Conservation (phyloP, 2,888 invertebrate species). For the Cryptophagus acutangulus region DNA sequence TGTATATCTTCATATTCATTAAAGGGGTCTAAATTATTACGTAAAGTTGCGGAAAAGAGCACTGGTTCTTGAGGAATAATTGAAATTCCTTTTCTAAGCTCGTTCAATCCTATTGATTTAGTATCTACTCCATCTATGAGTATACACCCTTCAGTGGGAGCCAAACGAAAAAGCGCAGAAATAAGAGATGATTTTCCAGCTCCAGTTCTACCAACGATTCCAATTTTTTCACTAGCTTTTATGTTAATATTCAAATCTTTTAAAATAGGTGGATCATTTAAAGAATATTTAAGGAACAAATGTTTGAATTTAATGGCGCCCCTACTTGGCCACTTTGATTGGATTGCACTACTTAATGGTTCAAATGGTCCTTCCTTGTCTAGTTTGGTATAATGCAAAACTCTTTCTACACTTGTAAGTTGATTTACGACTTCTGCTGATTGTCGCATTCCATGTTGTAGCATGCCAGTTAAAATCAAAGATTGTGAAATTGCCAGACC, state of each 20-base stretch:
- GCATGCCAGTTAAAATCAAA: constrained; percentile 73
- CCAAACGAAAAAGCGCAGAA: constrained; percentile 77
- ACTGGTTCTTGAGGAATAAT: constrained; percentile 93
- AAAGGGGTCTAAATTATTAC: constrained; percentile 83
- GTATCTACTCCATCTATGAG: constrained; percentile 72
- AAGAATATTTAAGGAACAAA: constrained; percentile 60
- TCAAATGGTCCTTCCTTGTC: constrained; percentile 65
- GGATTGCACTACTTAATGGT: constrained; percentile 46
- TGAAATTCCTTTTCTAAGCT: constrained; percentile 74
- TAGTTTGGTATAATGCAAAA: constrained; percentile 70
- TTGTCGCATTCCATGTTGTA: constrained; percentile 76
- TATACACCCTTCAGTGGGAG: constrained; percentile 71
- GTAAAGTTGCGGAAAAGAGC: constrained; percentile 76
- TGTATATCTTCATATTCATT: constrained; percentile 65
- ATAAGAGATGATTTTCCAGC: constrained; percentile 83
- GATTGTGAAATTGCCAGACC: constrained; percentile 38
- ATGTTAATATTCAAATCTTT: constrained; percentile 60
- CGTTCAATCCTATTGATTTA: constrained; percentile 66
- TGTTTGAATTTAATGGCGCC: constrained; percentile 58
- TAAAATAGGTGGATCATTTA: constrained; percentile 61
- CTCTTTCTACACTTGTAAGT: constrained; percentile 76
- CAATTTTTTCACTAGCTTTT: constrained; percentile 64
- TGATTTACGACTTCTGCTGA: constrained; percentile 70
- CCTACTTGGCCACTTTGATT: constrained; percentile 54
- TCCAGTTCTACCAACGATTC: constrained; percentile 83